phyloP scores from a whole-genome alignment of 2,888 invertebrate genomes.

The Eupeodes luniger region DNA sequence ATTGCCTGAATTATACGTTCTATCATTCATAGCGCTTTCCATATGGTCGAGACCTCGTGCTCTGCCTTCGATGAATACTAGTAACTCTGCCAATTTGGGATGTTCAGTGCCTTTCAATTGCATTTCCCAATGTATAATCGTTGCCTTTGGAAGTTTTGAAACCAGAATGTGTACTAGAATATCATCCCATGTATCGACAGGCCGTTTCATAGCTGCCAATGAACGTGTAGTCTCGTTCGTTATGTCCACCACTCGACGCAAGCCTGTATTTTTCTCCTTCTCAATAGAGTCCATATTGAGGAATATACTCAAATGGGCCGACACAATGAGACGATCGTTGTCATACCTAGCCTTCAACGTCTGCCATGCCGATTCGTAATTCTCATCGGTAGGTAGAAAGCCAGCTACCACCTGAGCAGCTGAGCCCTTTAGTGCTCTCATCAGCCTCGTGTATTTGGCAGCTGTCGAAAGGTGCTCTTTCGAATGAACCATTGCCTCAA shows the following conservation, averaged over 20 bases:
- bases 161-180: slow-evolving; percentile 16
- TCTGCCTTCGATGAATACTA: slow-evolving; percentile 50
- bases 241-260: slow-evolving; percentile 6
- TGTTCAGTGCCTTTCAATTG: slow-evolving; percentile 32
- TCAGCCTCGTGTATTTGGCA: slow-evolving; percentile 37
- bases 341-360: slow-evolving; percentile 34
- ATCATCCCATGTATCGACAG: background rate
- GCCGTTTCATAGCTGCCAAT: slow-evolving; percentile 2
- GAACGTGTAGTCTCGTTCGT: background rate
- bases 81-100: slow-evolving; percentile 9
- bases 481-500: slow-evolving; percentile 38
- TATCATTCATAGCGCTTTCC: slow-evolving; percentile 13
- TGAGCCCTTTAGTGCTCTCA: slow-evolving; percentile 38
- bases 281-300: slow-evolving; percentile 28
- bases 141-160: background rate
- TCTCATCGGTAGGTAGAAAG: slow-evolving; percentile 29
- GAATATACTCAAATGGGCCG: slow-evolving; percentile 24
- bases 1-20: background rate
- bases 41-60: slow-evolving; percentile 40
- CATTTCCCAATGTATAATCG: slow-evolving; percentile 53
- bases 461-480: slow-evolving; percentile 38
- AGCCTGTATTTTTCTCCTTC: slow-evolving; percentile 46
- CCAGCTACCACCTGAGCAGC: slow-evolving; percentile 51
- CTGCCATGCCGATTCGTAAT: slow-evolving; percentile 46
- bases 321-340: slow-evolving; percentile 40